A percentile compares a stretch with the other conserved stretches of the same genome.
phyloP scores from a whole-genome alignment of 2,888 invertebrate species.

The Spisula solida region DNA sequence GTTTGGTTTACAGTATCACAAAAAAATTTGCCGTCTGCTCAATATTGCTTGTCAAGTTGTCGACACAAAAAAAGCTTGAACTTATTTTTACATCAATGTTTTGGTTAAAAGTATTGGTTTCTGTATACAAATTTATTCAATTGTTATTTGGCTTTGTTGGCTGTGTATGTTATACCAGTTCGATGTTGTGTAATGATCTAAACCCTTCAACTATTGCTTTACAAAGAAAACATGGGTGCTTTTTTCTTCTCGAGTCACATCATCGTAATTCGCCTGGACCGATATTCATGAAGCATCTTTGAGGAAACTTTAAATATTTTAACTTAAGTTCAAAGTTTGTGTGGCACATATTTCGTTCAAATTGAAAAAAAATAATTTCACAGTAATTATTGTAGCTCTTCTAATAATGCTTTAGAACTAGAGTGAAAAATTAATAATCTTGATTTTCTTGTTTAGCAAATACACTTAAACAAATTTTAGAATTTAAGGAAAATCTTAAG shows the following conservation, averaged over 20 bases:
- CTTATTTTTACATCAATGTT: neutral
- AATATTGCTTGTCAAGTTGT: neutral
- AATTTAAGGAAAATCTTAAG: too few species aligned
- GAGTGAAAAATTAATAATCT: too few species aligned
- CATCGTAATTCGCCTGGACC: too few species aligned
- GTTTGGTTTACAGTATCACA: conserved; percentile 20
- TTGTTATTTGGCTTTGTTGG: conserved; percentile 14
- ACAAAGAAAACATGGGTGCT: conserved; percentile 5
- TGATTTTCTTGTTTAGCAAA: too few species aligned
- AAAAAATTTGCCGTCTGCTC: neutral
- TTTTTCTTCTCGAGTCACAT: neutral
- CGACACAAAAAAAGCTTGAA: neutral
- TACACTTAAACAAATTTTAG: too few species aligned
- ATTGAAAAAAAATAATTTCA: too few species aligned
- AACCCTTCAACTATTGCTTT: neutral
- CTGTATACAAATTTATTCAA: neutral
- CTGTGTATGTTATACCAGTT: neutral
- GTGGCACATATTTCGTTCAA: too few species aligned
- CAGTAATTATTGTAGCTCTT: too few species aligned
- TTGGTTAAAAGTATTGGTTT: conserved; percentile 23
- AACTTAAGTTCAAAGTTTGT: too few species aligned
- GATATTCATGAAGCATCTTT: too few species aligned
- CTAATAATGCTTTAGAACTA: too few species aligned
- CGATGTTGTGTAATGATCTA: neutral
- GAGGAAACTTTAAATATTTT: too few species aligned